Percentiles rank a stretch among this genome's conserved stretches.
phyloP scores from a whole-genome alignment of 2,797 vertebrate genomes.

The Aldrovandia affinis region DNA sequence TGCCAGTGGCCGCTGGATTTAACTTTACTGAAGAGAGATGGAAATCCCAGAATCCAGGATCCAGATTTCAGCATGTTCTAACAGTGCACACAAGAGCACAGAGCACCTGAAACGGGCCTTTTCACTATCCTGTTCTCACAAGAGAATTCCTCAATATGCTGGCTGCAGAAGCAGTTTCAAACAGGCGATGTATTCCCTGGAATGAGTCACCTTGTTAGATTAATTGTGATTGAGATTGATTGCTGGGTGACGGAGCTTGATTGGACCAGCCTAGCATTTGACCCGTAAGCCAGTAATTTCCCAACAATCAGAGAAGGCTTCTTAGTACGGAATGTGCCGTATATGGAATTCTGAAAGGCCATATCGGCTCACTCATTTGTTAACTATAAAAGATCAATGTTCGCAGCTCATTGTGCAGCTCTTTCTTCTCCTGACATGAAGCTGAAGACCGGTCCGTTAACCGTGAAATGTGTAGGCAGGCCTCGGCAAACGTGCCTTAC shows the following conservation, averaged over 20 bases:
- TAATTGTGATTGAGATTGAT: background rate
- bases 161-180: background rate
- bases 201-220: background rate
- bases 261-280: too few species aligned
- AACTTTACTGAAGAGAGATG: background rate
- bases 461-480: slow-evolving; percentile 1
- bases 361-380: background rate
- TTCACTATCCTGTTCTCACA: too few species aligned
- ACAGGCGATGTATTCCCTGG: background rate
- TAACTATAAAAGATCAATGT: background rate
- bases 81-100: too few species aligned
- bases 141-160: too few species aligned
- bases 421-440: background rate
- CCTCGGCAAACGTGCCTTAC: background rate
- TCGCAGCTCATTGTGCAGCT: background rate
- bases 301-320: background rate
- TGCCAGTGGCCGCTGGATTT: background rate
- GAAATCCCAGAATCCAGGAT: background rate
- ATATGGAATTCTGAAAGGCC: background rate
- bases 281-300: background rate
- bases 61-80: background rate
- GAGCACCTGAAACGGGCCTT: too few species aligned
- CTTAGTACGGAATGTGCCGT: background rate
- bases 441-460: background rate
- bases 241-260: too few species aligned